Base-by-base conservation (phyloP, 2,113 vertebrate species). In the Entomyzon cyanotis region DNA sequence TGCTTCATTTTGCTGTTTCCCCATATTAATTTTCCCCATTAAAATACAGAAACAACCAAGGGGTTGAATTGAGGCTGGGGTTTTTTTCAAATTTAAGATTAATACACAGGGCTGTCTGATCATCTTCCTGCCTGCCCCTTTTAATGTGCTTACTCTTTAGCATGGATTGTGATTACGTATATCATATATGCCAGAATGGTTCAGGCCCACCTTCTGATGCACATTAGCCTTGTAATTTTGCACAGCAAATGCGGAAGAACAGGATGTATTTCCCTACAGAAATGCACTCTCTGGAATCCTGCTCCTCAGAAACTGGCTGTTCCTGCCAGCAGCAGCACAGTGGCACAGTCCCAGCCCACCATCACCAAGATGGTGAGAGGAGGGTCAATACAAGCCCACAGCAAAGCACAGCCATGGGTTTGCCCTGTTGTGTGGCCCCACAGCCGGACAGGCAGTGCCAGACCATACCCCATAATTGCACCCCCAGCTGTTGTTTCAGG, bases 341-440 rank as follows among this genome's bases (percentile, higher is more conserved):
- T 1, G 50, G 21, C 0, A 5, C 8, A 49, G 13, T 27, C 15
- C 41, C 53, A 87, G 65, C 30, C 42, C 33, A n/a, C 9, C 67
- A 12, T 25, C 55, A 46, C 31, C 25, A 5, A 35, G 39, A 28
- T 15, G 7, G 16, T 5, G 19, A 41, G 35, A 42, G 23, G 7
- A 77, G 46, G 7, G 33, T 9, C 13, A 41, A 5, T 2, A 7
- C 0, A 5, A 9, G 2, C 9, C 23, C 31, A 27, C 4, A 27
- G 12, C 37, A 30, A 42, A 53, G 41, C 42, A 37, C 30, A 52
- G 74, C 16, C 15, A 0, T 3, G 0, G 4, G 8, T 6, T 59
- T 41, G 14, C 9, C 10, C 20, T 28, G 10, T 11, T 10, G 0
- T 23, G 24, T 5, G 7, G 28, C 35, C 62, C 35, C 2, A 0